Conservation (phyloP, 2,888 invertebrate genomes). For the Agrotis ipsilon region DNA sequence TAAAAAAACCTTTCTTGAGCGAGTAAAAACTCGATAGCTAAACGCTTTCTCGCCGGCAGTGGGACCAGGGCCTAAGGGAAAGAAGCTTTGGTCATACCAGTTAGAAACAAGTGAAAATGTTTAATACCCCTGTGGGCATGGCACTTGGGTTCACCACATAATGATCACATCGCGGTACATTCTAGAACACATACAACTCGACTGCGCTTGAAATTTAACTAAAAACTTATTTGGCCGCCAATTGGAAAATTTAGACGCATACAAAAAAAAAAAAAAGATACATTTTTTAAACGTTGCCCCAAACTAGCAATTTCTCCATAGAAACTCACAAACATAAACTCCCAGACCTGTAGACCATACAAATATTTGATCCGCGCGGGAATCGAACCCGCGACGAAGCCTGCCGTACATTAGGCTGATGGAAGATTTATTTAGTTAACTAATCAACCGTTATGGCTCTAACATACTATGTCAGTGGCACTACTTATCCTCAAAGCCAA, state of each 20-base stretch:
- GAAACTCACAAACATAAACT: no score
- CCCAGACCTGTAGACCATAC: no score
- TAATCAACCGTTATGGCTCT: background rate
- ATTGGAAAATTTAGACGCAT: slow-evolving; percentile 6
- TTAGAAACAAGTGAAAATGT: slow-evolving; percentile 62
- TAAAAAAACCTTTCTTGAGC: background rate
- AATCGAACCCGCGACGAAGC: no score
- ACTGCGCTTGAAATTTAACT: slow-evolving; percentile 33
- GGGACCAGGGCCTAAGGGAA: background rate
- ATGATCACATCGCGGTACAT: slow-evolving; percentile 44
- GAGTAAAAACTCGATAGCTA: background rate
- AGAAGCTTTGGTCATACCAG: slow-evolving; percentile 73
- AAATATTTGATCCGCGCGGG: no score
- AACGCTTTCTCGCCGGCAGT: no score
- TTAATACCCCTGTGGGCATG: slow-evolving; percentile 67
- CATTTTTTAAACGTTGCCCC: background rate
- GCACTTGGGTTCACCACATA: slow-evolving; percentile 71
- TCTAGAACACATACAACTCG: slow-evolving; percentile 46
- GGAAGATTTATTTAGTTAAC: background rate
- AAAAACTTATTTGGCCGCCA: background rate
- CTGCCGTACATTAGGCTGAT: no score
- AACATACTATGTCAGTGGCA: no score
- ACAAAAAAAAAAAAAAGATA: slow-evolving; percentile 7
- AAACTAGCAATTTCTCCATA: no score
- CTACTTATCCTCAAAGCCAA: no score